A percentile compares a stretch with the other conserved stretches of the same genome.
Conservation (phyloP, 1,140 invertebrate genomes). For the Heliconius nattereri region DNA sequence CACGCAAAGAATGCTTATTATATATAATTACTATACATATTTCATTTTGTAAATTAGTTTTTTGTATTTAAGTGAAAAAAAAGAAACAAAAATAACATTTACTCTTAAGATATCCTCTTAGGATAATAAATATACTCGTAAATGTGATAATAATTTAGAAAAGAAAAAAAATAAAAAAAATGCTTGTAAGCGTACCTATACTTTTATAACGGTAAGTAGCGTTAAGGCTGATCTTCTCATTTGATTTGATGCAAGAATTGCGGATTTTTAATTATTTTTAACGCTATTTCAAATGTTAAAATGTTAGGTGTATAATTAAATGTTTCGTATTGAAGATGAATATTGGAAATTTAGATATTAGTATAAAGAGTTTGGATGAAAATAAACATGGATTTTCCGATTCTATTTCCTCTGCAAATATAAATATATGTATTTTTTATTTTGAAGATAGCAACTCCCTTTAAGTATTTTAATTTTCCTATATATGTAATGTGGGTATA, state of each 20-base stretch:
- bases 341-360: background rate
- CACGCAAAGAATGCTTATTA: constrained; percentile 30
- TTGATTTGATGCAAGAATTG: background rate
- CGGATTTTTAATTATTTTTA: background rate
- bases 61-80: constrained; percentile 47
- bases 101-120: constrained; percentile 58
- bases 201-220: constrained; percentile 60
- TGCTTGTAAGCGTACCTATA: constrained; percentile 67
- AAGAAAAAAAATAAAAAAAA: constrained; percentile 68
- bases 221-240: constrained; percentile 48
- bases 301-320: background rate
- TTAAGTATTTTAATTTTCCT: too few relatives aligned
- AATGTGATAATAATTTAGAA: constrained; percentile 76
- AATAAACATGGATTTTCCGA: background rate
- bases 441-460: too few relatives aligned
- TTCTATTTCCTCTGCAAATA: background rate
- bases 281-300: background rate
- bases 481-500: too few relatives aligned
- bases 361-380: background rate
- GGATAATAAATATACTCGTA: constrained; percentile 70
- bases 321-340: background rate
- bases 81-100: constrained; percentile 64
- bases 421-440: background rate
- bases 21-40: constrained; percentile 21
- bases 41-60: constrained; percentile 51